Percentiles rank a stretch among this genome's conserved stretches.
These are phyloP conservation scores for Melanotaenia parkinsoni DNA, from an alignment of 2,797 vertebrate genomes.

Conservation along the genomic window DNA sequence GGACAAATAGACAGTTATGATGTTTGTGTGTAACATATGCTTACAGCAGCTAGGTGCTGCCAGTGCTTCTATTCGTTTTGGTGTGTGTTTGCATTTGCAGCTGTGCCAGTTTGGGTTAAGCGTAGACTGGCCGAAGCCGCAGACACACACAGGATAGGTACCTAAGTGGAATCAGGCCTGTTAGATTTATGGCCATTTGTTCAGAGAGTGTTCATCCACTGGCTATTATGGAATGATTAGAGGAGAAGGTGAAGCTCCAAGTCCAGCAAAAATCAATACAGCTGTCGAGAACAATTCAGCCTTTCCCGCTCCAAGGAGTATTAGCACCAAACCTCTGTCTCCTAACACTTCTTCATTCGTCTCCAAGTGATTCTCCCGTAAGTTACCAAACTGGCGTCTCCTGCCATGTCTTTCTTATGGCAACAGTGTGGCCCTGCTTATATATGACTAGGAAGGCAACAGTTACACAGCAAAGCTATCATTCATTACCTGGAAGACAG, in stretches of 20 bases:
- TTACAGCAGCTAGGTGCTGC: conserved; percentile 41
- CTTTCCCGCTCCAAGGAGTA: conserved; percentile 85
- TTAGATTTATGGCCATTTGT: conserved; percentile 99
- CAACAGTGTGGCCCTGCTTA: conserved; percentile 47
- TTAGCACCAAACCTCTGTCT: conserved; percentile 89
- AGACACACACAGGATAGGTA: conserved; percentile 87
- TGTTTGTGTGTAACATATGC: conserved; percentile 25
- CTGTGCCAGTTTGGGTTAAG: conserved; percentile 86
- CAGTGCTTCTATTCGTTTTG: conserved; percentile 41
- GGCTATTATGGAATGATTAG: conserved; percentile 99
- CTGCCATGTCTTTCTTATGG: conserved; percentile 73
- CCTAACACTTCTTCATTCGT: conserved; percentile 86
- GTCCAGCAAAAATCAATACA: conserved; percentile 99
- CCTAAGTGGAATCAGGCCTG: conserved; percentile 88
- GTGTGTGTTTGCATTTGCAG: conserved; percentile 53
- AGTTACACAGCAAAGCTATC: conserved; percentile 52
- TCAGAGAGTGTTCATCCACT: conserved; percentile 99
- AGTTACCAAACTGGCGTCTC: conserved; percentile 69
- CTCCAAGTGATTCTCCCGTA: conserved; percentile 79
- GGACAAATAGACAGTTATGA: conserved; percentile 18
- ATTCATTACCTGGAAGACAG: conserved; percentile 48
- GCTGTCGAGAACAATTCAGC: conserved; percentile 99
- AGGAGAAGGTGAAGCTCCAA: conserved; percentile 99
- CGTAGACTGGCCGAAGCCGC: conserved; percentile 79
- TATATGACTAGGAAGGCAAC: conserved; percentile 40